Conservation (phyloP, 2,888 invertebrate genomes). For the Podabrus alpinus region DNA sequence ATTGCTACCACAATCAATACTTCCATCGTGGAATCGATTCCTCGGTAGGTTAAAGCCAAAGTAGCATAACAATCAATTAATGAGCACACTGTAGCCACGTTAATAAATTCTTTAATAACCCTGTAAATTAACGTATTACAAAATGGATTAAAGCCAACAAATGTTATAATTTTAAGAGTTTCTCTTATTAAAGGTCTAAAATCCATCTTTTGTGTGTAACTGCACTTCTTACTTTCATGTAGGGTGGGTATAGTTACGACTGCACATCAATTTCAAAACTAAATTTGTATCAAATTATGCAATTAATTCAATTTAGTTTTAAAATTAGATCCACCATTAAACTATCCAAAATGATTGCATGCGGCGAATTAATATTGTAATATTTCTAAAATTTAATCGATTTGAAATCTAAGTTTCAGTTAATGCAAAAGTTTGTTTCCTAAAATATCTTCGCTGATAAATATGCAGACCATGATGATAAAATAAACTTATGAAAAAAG, state of each 20-base stretch:
- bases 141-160: neutral
- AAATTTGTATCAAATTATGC: neutral
- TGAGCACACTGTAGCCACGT: accelerated
- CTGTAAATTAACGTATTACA: neutral
- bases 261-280: neutral
- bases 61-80: neutral
- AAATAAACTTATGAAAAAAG: too few species aligned
- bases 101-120: too few species aligned
- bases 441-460: too few species aligned
- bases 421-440: too few species aligned
- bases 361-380: too few species aligned
- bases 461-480: too few species aligned
- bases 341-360: neutral
- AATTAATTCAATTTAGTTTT: neutral
- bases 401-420: too few species aligned
- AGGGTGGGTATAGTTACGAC: neutral
- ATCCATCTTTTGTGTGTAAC: neutral
- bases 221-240: neutral
- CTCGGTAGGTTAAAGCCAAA: neutral
- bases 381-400: too few species aligned
- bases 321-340: neutral
- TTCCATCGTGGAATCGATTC: neutral
- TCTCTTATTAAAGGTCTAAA: neutral
- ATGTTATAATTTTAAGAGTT: neutral
- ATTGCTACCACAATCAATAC: neutral